A percentile compares a stretch with the other conserved stretches of the same genome.
These are phyloP conservation scores for Sterna hirundo DNA, from an alignment of 2,113 vertebrate genomes.

Conservation along the genomic window DNA sequence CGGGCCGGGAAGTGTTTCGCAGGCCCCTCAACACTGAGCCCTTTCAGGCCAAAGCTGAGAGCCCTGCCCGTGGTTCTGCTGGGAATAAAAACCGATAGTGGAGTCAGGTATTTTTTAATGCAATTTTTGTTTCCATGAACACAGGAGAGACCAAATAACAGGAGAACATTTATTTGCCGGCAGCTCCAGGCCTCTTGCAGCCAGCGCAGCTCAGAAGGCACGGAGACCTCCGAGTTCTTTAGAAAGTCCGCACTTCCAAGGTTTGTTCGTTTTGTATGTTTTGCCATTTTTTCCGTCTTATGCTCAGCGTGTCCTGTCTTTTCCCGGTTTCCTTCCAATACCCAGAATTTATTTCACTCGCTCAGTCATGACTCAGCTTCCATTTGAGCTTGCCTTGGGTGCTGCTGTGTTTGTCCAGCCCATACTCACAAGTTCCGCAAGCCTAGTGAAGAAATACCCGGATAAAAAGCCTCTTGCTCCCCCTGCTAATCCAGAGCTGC, in stretches of 20 bases:
- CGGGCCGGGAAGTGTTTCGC: not conserved
- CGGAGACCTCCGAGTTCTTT: not conserved
- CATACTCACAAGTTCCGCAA: not conserved
- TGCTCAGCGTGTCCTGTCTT: not conserved
- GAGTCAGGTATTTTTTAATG: not conserved
- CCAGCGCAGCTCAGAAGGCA: not conserved
- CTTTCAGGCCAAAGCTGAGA: not conserved
- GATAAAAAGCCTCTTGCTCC: not conserved
- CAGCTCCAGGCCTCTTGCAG: not conserved
- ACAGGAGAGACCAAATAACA: not conserved
- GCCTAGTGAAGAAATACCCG: not conserved
- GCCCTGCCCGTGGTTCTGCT: accelerated
- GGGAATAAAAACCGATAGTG: not conserved
- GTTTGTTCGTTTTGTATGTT: not conserved
- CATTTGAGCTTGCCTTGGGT: not conserved
- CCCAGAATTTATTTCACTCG: not conserved
- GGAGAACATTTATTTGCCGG: not conserved
- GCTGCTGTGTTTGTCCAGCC: not conserved
- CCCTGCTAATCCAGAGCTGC: not conserved
- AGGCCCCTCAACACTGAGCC: not conserved
- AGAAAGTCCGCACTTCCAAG: not conserved
- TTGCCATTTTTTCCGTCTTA: not conserved
- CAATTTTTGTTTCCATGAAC: not conserved
- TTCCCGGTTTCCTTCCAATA: not conserved
- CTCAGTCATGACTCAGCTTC: not conserved